Percentiles rank a stretch among this genome's conserved stretches.
Conservation (phyloP, 2,888 invertebrate genomes). For the Megamerina dolium region DNA sequence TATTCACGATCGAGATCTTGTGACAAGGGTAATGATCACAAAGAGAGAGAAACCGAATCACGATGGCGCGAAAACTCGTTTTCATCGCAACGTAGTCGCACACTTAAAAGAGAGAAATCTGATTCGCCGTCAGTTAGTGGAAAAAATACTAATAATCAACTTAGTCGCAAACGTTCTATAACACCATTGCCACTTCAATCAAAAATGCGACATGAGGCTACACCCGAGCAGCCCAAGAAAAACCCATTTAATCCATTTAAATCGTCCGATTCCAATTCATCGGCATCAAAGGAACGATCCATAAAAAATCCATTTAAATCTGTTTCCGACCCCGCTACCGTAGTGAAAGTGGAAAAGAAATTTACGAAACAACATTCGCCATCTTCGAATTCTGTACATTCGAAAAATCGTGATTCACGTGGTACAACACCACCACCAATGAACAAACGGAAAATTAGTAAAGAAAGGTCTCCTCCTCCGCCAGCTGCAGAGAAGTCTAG, state of each 20-base stretch:
- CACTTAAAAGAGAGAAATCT: constrained; percentile 13
- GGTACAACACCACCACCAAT: constrained; percentile 41
- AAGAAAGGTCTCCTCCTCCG: constrained; percentile 9
- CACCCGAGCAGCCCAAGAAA: constrained; percentile 9
- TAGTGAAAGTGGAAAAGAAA: background rate
- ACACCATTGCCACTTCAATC: constrained; percentile 12
- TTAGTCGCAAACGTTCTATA: constrained; percentile 12
- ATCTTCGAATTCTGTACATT: constrained; percentile 16
- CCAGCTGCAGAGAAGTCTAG: background rate
- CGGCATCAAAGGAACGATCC: background rate
- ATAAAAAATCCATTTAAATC: constrained; percentile 22
- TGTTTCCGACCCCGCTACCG: constrained; percentile 8
- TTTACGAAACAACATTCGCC: constrained; percentile 2
- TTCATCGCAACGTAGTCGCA: constrained; percentile 9
- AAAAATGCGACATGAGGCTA: constrained; percentile 1
- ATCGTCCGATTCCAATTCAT: constrained; percentile 28
- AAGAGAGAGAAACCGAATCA: constrained; percentile 1
- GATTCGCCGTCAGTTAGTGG: constrained; percentile 10
- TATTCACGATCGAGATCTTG: constrained; percentile 17
- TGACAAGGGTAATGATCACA: constrained; percentile 13
- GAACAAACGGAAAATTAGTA: constrained; percentile 21
- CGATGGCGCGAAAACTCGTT: constrained; percentile 5
- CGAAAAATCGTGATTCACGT: constrained; percentile 14
- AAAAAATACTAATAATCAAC: too few relatives aligned
- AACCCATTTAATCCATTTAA: constrained; percentile 36